Conservation (phyloP, 2,888 invertebrate genomes). For the Cerceris rybyensis region DNA sequence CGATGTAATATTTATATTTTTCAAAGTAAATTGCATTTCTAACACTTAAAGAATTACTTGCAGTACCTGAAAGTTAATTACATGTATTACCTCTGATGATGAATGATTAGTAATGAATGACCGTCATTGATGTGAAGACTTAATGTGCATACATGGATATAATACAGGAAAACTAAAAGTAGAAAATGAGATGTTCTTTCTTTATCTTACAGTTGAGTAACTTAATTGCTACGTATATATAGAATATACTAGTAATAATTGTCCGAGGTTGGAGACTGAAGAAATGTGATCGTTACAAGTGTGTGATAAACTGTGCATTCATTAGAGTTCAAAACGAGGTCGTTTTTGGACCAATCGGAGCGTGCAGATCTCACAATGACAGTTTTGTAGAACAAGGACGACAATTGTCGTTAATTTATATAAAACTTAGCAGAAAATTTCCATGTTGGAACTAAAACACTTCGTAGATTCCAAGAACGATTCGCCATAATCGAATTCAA, state of each 20-base stretch:
- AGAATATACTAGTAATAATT: neutral
- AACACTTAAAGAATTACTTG: too few species aligned
- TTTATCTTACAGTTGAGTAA: too few species aligned
- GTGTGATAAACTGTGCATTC: conserved; percentile 29
- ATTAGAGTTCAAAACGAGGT: conserved; percentile 40
- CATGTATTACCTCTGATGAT: too few species aligned
- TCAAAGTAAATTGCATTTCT: too few species aligned
- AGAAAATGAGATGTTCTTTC: too few species aligned
- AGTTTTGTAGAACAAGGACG: conserved; percentile 53
- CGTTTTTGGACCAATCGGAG: conserved; percentile 40
- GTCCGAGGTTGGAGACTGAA: conserved; percentile 13
- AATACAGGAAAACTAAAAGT: too few species aligned
- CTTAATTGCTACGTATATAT: neutral
- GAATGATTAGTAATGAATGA: too few species aligned
- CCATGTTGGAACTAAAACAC: conserved; percentile 12
- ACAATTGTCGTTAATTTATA: conserved; percentile 14
- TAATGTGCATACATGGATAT: too few species aligned
- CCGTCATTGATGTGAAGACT: too few species aligned
- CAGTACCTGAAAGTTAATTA: too few species aligned
- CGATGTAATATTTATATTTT: too few species aligned
- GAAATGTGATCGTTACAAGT: conserved; percentile 25
- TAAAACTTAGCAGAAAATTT: conserved; percentile 31
- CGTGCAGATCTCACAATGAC: conserved; percentile 34
- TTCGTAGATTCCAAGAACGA: neutral
- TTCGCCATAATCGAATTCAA: neutral